Base-by-base conservation (phyloP, 1,140 invertebrate species). In the Euura lappo region DNA sequence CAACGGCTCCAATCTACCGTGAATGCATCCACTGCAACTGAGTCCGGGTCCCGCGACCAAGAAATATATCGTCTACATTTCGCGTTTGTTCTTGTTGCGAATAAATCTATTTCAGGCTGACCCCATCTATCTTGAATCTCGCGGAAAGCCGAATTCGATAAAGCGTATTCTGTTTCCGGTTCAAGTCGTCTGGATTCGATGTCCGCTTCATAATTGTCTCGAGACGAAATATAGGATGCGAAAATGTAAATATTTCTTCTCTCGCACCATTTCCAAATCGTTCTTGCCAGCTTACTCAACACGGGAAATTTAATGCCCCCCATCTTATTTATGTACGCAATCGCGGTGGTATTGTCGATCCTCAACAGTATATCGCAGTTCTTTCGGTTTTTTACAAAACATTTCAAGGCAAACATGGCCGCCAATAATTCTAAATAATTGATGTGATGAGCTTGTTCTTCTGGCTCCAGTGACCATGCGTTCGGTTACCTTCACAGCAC, bases 201-300 rank as follows among this genome's bases (percentile, higher is more conserved):
- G 69, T 79, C 77, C 7, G 77, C 78, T 5, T 51, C 11, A 2
- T 44, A 7, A 64, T 77, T 78, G 3, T 78, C 76, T 28, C 66
- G 43, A 2, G 77, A 79, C 4, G 42, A 7, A 8, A 78, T 78
- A 28, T 77, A 77, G 1, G 79, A 78, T 1, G 78, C 75, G 8
- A 74, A 75, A 6, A 78, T 67, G 45, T 60, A 76, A 28, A 28
- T 28, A 51, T 74, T 75, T 6, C 72, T 65, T 5, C 3, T 28
- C 65, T 75, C 74, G 44, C 70, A 74, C 76, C 74, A 77, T 44
- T 71, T n/a, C 74, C 74, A 77, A n/a, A 75, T 75, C 47, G 66
- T n/a, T 65, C 72, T 73, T 7, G 73, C 69, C 10, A 78, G 44
- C 68, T 75, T 46, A 44, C 74, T 76, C 1, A 45, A 70, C 13